Percentiles rank a stretch among this genome's conserved stretches.
Conservation (phyloP, 2,797 vertebrate genomes). For the Avahi laniger region DNA sequence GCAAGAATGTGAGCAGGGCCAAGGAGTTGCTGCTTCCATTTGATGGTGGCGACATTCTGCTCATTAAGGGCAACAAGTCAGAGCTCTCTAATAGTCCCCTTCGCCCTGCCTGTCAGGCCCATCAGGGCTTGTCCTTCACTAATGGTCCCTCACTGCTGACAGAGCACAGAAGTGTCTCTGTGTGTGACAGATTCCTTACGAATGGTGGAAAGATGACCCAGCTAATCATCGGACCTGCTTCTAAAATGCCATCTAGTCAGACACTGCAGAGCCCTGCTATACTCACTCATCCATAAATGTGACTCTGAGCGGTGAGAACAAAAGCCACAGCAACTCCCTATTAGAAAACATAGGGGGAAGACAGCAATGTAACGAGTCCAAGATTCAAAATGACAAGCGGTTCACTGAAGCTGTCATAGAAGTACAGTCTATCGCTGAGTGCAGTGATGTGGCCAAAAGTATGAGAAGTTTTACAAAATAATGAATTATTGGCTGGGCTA, state of each 20-base stretch:
- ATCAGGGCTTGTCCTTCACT: not conserved
- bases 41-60: not conserved
- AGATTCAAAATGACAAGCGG: not conserved
- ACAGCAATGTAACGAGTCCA: not conserved
- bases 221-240: not conserved
- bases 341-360: conserved; percentile 9
- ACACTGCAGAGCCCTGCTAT: not conserved
- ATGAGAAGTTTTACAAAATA: conserved; percentile 41
- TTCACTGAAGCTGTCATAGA: conserved; percentile 8
- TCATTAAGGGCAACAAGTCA: not conserved
- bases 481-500: conserved; percentile 2
- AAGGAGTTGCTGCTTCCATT: not conserved
- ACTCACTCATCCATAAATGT: not conserved
- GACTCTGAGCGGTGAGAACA: not conserved
- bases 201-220: not conserved
- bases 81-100: not conserved
- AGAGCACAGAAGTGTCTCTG: not conserved
- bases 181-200: not conserved
- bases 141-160: not conserved
- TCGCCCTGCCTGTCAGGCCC: not conserved
- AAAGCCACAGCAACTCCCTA: not conserved
- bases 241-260: not conserved
- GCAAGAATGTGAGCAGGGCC: not conserved
- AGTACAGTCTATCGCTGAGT: not conserved
- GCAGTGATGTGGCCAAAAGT: not conserved